Conservation (phyloP, 2,113 vertebrate genomes). For the Zosterops japonicus region DNA sequence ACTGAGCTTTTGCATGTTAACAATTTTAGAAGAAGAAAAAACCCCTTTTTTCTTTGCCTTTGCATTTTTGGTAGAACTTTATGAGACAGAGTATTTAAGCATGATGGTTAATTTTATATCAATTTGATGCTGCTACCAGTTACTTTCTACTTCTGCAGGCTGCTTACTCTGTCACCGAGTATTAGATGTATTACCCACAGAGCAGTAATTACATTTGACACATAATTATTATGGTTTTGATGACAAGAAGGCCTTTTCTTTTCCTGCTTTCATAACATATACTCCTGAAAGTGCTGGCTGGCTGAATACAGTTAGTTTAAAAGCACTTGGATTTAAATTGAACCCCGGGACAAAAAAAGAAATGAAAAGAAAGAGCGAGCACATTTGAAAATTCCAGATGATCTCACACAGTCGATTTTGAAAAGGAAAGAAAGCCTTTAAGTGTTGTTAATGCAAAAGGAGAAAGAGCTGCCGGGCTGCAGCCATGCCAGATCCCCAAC, state of each 20-base stretch:
- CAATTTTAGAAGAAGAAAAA: neutral
- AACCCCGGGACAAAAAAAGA: constrained; percentile 63
- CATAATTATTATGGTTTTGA: constrained; percentile 88
- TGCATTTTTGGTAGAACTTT: constrained; percentile 59
- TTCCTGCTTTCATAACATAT: constrained; percentile 80
- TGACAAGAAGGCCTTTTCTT: constrained; percentile 84
- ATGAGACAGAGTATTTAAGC: constrained; percentile 56
- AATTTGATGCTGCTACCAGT: constrained; percentile 75
- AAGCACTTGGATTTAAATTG: constrained; percentile 75
- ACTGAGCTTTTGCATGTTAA: neutral
- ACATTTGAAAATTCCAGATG: constrained; percentile 74
- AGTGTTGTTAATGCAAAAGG: constrained; percentile 46
- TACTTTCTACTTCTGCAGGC: constrained; percentile 75
- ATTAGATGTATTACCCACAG: constrained; percentile 80
- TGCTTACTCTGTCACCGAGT: constrained; percentile 78
- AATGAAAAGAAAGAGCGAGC: constrained; percentile 51
- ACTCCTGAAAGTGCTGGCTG: constrained; percentile 78
- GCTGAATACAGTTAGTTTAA: constrained; percentile 74
- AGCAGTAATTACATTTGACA: constrained; percentile 86
- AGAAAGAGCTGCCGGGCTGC: constrained; percentile 42
- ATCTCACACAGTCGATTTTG: constrained; percentile 71
- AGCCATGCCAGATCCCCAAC: constrained; percentile 64
- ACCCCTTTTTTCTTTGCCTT: neutral
- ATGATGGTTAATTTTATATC: constrained; percentile 75
- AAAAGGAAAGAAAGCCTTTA: constrained; percentile 57